Conservation (phyloP, 64 coral and sea anemone species). For the Pachyseris speciosa region DNA sequence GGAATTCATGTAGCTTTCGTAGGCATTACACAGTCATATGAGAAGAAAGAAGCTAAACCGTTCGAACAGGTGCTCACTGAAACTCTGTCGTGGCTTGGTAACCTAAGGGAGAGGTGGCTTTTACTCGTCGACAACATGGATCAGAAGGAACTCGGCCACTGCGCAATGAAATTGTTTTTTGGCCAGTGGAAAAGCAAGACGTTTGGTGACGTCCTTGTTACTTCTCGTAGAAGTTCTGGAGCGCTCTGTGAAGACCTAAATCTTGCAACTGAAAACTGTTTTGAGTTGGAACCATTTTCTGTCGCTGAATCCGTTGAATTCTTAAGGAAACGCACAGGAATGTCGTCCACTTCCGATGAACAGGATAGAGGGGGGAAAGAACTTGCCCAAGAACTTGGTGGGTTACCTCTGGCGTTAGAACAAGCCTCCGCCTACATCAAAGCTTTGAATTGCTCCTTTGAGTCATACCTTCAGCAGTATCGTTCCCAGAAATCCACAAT, state of each 20-base stretch:
- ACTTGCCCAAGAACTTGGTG: constrained; percentile 26
- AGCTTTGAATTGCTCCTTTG: background rate
- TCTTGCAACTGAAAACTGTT: background rate
- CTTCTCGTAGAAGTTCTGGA: constrained; percentile 36
- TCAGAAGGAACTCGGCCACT: constrained; percentile 26
- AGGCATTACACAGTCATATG: background rate
- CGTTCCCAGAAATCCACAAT: background rate
- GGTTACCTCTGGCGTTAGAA: constrained; percentile 64
- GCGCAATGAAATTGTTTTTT: constrained; percentile 49
- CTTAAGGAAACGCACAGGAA: background rate
- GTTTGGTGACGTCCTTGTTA: constrained; percentile 47
- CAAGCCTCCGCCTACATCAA: constrained; percentile 58
- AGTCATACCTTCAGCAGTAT: constrained; percentile 36
- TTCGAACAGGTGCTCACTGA: constrained; percentile 20
- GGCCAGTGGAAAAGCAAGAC: constrained; percentile 47
- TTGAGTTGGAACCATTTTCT: background rate
- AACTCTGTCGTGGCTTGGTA: constrained; percentile 36
- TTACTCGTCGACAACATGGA: constrained; percentile 65
- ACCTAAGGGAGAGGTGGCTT: background rate
- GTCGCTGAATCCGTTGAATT: constrained; percentile 22
- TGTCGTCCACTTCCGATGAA: background rate
- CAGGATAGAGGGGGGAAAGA: background rate
- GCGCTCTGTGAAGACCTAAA: constrained; percentile 4
- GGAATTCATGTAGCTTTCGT: background rate
- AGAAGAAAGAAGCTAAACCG: background rate